Conservation (phyloP, 2,797 vertebrate genomes). For the Columba guinea region DNA sequence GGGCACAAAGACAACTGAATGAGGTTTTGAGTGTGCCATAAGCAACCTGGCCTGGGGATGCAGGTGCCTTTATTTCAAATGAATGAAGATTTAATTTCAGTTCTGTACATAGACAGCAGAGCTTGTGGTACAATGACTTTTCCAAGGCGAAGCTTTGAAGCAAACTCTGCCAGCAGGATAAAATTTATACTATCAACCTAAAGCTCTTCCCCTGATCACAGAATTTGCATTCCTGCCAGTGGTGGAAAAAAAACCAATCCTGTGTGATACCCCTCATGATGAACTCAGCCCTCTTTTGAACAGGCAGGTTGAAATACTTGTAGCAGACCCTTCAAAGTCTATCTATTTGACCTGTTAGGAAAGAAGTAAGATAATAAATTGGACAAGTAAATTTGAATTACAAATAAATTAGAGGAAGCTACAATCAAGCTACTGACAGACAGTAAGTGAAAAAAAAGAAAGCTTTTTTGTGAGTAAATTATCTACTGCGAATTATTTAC, state of each 20-base stretch:
- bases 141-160: neutral
- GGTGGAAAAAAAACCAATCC: neutral
- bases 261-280: neutral
- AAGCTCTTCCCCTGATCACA: neutral
- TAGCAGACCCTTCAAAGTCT: slow-evolving; percentile 40
- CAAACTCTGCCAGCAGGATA: neutral
- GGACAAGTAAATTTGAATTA: slow-evolving; percentile 64
- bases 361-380: slow-evolving; percentile 49
- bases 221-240: neutral
- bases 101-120: neutral
- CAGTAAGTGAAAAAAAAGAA: neutral
- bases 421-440: slow-evolving; percentile 46
- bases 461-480: slow-evolving; percentile 27
- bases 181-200: neutral
- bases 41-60: neutral
- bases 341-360: slow-evolving; percentile 36
- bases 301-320: slow-evolving; percentile 26
- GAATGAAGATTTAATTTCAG: slow-evolving; percentile 19
- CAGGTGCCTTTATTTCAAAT: slow-evolving; percentile 2
- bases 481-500: slow-evolving; percentile 38
- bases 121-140: neutral
- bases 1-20: neutral
- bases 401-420: slow-evolving; percentile 60
- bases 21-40: slow-evolving; percentile 6
- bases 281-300: slow-evolving; percentile 10